Base-by-base conservation (phyloP, 2,888 invertebrate species). In the Tetranychus piercei region DNA sequence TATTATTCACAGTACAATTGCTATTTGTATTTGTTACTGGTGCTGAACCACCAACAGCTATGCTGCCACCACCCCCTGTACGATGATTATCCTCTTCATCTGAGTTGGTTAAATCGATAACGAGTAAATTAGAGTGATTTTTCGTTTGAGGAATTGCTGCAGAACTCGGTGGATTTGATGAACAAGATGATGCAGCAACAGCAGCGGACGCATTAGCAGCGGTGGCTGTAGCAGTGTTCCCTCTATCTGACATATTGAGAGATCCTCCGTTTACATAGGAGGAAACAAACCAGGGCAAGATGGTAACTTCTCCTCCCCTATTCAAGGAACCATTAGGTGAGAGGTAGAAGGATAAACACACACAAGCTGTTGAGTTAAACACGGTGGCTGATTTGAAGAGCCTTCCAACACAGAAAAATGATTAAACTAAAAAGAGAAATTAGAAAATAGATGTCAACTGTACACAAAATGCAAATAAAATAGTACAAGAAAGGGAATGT, bases 331-430 rank as follows among this genome's bases (percentile, higher is more conserved):
- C 55, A 55, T 55, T 55, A 55, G 55, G 55, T 55, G 55, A 55
- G 55, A 55, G 55, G 55, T 55, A 55, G 55, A 55, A 55, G 55
- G 55, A 55, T 55, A 55, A 55, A 55, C 55, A 55, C 55, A 55
- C 55, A 55, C 55, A 55, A 7, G 55, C 55, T 55, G 55, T 55
- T 55, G 55, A 55, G 15, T 55, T 55, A 55, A 55, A 15, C 55
- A 55, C 55, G 55, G 15, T 55, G 5, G 55, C 55, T 55, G 55
- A 55, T 55, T 55, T 55, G 15, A 9, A 9, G 55, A 55, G 15
- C 15, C 55, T 15, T 15, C 55, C 55, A 55, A 55, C 55, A 55
- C 9, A 55, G 55, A 55, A 55, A 15, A 15, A 15, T 15, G 7
- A 5, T 55, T 55, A 55, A 55, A 55, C 55, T 55, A 15, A 55